Evolutionary conservation across 2,888 invertebrate genomes (phyloP).

Genomic region (Aphidoletes aphidimyza): DNA sequence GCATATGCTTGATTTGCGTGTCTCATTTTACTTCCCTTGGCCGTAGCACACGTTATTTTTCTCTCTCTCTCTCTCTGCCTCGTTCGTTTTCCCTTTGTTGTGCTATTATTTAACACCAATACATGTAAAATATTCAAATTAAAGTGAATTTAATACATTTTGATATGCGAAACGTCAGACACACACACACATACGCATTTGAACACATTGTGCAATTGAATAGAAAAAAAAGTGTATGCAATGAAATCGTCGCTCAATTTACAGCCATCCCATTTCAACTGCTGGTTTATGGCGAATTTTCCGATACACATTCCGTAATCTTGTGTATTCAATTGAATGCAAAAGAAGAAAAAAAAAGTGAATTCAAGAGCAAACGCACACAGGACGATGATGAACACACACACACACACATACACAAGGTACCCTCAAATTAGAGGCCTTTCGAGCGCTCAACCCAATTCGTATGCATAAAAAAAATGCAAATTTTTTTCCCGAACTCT

Average conservation of each 20-base stretch:
- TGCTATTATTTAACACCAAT: constrained; percentile 45
- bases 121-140: constrained; percentile 20
- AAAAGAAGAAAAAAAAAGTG: constrained; percentile 7
- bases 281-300: background rate
- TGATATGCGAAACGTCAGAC: constrained; percentile 9
- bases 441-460: constrained; percentile 30
- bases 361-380: background rate
- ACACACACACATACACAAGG: background rate
- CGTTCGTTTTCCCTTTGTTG: constrained; percentile 24
- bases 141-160: constrained; percentile 23
- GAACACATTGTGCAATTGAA: constrained; percentile 21
- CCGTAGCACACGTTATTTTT: background rate
- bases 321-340: constrained; percentile 25
- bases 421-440: constrained; percentile 34
- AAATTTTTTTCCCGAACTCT: constrained; percentile 43
- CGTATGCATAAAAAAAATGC: constrained; percentile 49
- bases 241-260: constrained; percentile 37
- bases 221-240: constrained; percentile 31
- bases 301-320: constrained; percentile 7
- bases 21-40: constrained; percentile 5
- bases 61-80: too few species aligned
- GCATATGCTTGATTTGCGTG: background rate
- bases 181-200: constrained; percentile 1
- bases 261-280: background rate
- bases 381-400: background rate